Evolutionary conservation across 2,797 vertebrate genomes (phyloP), one percentile per base, ranked within the genome.

Genomic region (Pipistrellus pipistrellus): DNA sequence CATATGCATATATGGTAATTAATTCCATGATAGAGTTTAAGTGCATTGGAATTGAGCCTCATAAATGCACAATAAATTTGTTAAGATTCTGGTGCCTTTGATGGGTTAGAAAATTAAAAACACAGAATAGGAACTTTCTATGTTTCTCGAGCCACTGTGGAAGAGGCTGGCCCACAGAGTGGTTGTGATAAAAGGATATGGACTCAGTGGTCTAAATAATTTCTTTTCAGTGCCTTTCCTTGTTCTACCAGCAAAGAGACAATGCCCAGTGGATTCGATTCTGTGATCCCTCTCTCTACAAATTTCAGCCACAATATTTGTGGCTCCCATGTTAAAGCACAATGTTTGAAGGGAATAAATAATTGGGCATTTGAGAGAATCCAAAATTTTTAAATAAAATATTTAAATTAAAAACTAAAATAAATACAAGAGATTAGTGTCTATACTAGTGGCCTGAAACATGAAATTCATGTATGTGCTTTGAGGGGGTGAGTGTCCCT

Each of bases 221-320:
- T 90, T 90, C 27, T 89, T 84, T 73, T 90, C 46, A 76, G 9
- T 66, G 30, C 57, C 41, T 86, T 86, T 83, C 27, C 38, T 30
- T 15, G 32, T 38, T 71, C 30, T 27, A 51, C 4, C 78, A 9
- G 6, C 30, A 80, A 80, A 30, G 38, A 69, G 15, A 66, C 8
- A 18, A 71, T 1, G 13, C 3, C 38, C 17, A 85, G 8, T 64
- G 2, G 0, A 82, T 72, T 85, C 13, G 9, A 21, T 44, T 87
- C 10, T 46, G 0, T 30, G 20, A 0, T 59, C 6, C 13, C 6
- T 83, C 8, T 66, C 41, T 84, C 17, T 80, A 59, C n/a, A 17
- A 77, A 35, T 4, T n/a, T 27, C 14, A 81, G 5, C 6, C 25
- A 38, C 6, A 55, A 11, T 44, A 4, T 9, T 14, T 14, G 17